Conservation (phyloP, 2,113 vertebrate genomes). For the Acrocephalus arundinaceus region DNA sequence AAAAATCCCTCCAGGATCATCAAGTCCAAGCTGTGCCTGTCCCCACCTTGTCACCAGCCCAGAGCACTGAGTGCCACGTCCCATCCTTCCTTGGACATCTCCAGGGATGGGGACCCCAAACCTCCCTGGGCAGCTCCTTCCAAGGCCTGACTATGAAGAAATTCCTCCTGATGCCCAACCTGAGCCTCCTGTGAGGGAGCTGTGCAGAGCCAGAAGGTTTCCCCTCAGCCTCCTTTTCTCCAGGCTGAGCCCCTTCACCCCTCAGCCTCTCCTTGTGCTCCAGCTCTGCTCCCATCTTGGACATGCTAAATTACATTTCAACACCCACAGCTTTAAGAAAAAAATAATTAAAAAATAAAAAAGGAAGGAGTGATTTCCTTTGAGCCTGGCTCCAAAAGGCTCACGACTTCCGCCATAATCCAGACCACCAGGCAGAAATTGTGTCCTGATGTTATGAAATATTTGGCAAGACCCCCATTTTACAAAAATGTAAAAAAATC, state of each 20-base stretch:
- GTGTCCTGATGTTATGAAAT: background rate
- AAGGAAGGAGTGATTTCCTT: constrained; percentile 44
- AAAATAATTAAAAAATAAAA: background rate
- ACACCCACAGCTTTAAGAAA: background rate
- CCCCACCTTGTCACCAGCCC: background rate
- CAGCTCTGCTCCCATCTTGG: background rate
- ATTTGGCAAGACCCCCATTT: background rate
- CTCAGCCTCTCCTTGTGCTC: background rate
- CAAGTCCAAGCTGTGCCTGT: fast-evolving
- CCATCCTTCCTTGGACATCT: background rate
- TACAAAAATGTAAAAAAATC: background rate
- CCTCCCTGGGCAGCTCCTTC: background rate
- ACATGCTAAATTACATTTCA: background rate
- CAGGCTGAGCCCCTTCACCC: background rate
- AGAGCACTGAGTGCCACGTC: background rate
- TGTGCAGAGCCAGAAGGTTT: fast-evolving
- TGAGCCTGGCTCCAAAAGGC: background rate
- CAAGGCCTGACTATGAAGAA: background rate
- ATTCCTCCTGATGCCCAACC: background rate
- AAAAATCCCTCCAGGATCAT: background rate
- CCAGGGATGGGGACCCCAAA: background rate
- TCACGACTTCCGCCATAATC: background rate
- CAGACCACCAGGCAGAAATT: background rate
- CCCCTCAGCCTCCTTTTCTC: background rate
- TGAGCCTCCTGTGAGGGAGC: background rate